Percentiles rank a stretch among this genome's conserved stretches.
Evolutionary conservation across 2,888 invertebrate species (phyloP).

Genomic region (Trypoxylon attenuatum): DNA sequence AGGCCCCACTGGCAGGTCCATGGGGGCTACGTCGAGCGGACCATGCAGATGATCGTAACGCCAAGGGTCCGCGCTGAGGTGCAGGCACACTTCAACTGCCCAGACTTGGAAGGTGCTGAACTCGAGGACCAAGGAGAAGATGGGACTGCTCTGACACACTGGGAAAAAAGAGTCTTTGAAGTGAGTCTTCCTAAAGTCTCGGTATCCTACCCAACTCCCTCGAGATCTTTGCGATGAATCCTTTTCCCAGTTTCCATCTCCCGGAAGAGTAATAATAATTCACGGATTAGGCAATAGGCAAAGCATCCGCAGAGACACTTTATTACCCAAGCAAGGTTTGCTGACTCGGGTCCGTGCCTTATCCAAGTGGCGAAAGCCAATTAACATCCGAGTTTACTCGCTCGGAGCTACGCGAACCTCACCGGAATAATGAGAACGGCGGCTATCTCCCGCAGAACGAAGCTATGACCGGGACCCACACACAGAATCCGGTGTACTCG

Average conservation of each 20-base stretch:
- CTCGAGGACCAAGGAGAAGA: conserved; percentile 98
- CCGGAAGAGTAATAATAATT: no score
- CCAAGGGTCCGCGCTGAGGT: conserved; percentile 93
- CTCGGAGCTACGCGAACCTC: no score
- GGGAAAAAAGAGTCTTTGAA: conserved; percentile 99
- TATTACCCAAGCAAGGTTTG: no score
- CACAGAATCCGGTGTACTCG: conserved; percentile 97
- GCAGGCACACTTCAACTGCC: conserved; percentile 90
- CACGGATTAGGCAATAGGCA: no score
- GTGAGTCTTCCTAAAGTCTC: conserved; percentile 75
- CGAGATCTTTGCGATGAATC: no score
- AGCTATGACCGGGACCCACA: conserved; percentile 99
- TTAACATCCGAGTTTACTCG: no score
- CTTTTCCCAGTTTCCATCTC: no score
- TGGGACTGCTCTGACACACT: conserved; percentile 97
- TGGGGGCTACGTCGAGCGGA: conserved; percentile 84
- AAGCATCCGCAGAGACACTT: no score
- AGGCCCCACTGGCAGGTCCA: conserved; percentile 86
- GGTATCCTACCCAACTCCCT: no score
- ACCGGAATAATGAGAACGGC: not conserved
- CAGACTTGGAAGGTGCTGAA: conserved; percentile 94
- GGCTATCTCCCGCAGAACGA: conserved; percentile 83
- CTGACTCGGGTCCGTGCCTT: no score
- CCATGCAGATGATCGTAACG: conserved; percentile 92
- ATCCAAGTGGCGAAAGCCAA: no score